phyloP scores from a whole-genome alignment of 2,113 vertebrate species.

The Thomomys bottae region DNA sequence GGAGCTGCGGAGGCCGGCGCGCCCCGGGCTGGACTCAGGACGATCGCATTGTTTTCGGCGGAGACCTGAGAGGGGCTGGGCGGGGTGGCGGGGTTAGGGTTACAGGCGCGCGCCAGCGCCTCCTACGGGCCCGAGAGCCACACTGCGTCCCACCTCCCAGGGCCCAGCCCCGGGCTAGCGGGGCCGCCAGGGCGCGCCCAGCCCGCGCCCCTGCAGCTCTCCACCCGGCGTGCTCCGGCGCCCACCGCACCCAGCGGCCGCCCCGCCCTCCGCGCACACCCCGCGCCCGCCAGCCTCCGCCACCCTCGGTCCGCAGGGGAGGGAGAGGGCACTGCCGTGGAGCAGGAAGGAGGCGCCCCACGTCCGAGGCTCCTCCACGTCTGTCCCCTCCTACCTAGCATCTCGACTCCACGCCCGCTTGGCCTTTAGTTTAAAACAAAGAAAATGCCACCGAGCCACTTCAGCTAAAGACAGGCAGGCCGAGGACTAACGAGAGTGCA shows the following conservation, averaged over 20 bases:
- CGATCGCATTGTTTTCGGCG: slow-evolving; percentile 73
- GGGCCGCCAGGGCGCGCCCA: not conserved
- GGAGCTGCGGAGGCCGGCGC: not conserved
- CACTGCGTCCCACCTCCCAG: not conserved
- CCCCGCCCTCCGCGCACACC: not conserved
- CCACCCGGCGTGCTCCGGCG: rapidly evolving
- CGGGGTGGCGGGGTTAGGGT: slow-evolving; percentile 67
- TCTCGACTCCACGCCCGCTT: not conserved
- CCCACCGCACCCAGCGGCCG: not conserved
- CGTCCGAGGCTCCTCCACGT: not conserved
- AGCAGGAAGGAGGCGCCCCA: not conserved
- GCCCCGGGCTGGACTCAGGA: not conserved
- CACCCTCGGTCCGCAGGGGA: not conserved
- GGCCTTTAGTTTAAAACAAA: slow-evolving; percentile 62
- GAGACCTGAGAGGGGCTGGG: slow-evolving; percentile 62
- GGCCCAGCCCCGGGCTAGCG: no score
- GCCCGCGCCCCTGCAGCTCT: not conserved
- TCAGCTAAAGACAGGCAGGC: not conserved
- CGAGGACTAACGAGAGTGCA: not conserved
- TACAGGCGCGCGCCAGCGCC: slow-evolving; percentile 75
- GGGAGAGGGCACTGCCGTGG: not conserved
- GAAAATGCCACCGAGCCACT: slow-evolving; percentile 9
- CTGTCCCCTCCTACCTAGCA: not conserved
- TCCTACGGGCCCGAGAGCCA: slow-evolving; percentile 61
- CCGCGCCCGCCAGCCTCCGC: no score